Evolutionary conservation across 2,797 vertebrate genomes (phyloP), one percentile per base, ranked within the genome.

Genomic region (Acanthurus leucopareius): DNA sequence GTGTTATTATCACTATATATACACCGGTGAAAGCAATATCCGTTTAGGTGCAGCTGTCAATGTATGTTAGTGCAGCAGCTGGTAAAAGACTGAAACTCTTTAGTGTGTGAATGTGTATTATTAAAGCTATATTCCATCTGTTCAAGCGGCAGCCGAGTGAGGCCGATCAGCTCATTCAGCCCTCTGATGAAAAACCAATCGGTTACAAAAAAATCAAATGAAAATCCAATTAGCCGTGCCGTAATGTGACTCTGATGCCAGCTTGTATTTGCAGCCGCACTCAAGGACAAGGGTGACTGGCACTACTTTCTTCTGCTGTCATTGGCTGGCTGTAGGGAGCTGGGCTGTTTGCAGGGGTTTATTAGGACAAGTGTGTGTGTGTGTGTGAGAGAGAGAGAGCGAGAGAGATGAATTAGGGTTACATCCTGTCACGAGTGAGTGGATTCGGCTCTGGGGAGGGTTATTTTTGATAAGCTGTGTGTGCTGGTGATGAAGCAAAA

Each of bases 391-490:
- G 45, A 11, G 25, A 13, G 65, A 17, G 14, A 15, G 47, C 7
- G 45, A 60, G 72, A 62, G 44, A 77, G 47, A 83, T 81, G 75
- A 89, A 92, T 92, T 82, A 90, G 73, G 89, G 91, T 93, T 91
- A 89, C 81, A 83, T 92, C 85, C 89, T 86, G 79, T 91, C 25
- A 61, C 19, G 52, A 86, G 77, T 62, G 86, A 85, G 70, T 83
- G 82, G 79, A 86, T 84, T 80, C n/a, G 7, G 77, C 91, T 87
- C 86, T n/a, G 54, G 87, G 84, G 86, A 90, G 74, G 78, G 86
- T 86, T 90, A 84, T 94, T 90, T 93, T 92, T 92, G 89, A 91
- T 92, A 88, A 91, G 83, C 82, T 59, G 65, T 72, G 74, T 73
- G 72, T 51, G 78, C 79, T 52, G 81, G 85, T 79, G 82, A 89